Conservation (phyloP, 2,797 vertebrate species). For the Etheostoma nigrum region DNA sequence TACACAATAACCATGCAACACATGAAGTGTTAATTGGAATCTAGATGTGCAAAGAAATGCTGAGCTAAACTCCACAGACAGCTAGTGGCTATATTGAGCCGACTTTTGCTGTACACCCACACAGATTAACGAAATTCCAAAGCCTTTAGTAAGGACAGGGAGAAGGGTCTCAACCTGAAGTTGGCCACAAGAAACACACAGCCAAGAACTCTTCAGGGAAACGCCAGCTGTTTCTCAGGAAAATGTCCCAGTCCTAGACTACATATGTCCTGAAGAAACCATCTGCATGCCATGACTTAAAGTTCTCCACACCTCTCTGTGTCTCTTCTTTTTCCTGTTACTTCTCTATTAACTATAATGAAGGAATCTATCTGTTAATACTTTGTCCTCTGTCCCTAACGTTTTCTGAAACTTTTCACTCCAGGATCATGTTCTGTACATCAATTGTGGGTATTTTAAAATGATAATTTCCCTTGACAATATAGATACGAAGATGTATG, state of each 20-base stretch:
- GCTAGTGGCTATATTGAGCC: conserved; percentile 46
- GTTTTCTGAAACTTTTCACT: not conserved
- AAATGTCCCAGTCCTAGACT: conserved; percentile 22
- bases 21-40: not conserved
- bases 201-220: conserved; percentile 53
- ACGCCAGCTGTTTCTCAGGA: conserved; percentile 38
- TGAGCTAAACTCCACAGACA: conserved; percentile 42
- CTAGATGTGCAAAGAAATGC: conserved; percentile 18
- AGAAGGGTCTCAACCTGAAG: conserved; percentile 68
- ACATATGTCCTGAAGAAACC: conserved; percentile 15
- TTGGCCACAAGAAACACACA: conserved; percentile 41
- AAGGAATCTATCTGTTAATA: not conserved
- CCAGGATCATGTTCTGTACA: not conserved
- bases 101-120: conserved; percentile 75
- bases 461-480: not conserved
- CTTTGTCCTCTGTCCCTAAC: not conserved
- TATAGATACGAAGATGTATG: not conserved
- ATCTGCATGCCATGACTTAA: conserved; percentile 1
- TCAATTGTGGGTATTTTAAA: not conserved
- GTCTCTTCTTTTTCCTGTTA: conserved; percentile 11
- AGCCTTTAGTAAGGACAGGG: conserved; percentile 78
- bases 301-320: not conserved
- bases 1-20: not conserved
- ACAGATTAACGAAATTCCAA: conserved; percentile 83
- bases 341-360: not conserved